Percentiles rank a stretch among this genome's conserved stretches.
phyloP scores from a whole-genome alignment of 2,113 vertebrate species.

The Hippocampus zosterae region DNA sequence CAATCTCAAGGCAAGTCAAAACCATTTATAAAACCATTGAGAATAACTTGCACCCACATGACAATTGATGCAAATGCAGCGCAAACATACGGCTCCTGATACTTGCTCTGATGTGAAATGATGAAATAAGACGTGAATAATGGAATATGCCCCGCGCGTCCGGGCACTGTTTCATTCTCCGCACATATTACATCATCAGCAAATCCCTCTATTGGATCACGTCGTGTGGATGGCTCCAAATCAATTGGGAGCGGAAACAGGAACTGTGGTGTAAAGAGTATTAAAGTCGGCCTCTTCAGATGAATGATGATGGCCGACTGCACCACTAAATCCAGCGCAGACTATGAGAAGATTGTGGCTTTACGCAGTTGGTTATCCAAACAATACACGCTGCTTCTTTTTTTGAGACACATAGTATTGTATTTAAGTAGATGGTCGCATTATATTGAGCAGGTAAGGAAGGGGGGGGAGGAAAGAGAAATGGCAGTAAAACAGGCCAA shows the following conservation, averaged over 20 bases:
- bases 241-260: conserved; percentile 21
- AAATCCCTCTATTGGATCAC: conserved; percentile 26
- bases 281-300: conserved; percentile 9
- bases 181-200: conserved; percentile 46
- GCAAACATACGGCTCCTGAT: conserved; percentile 14
- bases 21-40: not conserved
- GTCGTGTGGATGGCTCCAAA: conserved; percentile 8
- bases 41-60: not conserved
- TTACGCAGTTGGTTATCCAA: not conserved
- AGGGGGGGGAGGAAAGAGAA: no score
- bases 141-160: conserved; percentile 33
- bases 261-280: conserved; percentile 15
- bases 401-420: not conserved
- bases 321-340: conserved; percentile 8
- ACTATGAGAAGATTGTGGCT: not conserved
- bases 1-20: not conserved
- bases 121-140: conserved; percentile 46
- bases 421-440: not conserved
- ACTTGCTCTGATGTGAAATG: conserved; percentile 37
- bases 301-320: not conserved
- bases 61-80: conserved; percentile 1
- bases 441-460: no score
- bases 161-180: conserved; percentile 16
- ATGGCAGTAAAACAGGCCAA: no score
- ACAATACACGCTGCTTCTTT: not conserved